Base-by-base conservation (phyloP, 2,888 invertebrate species). In the Therioaphis trifolii region DNA sequence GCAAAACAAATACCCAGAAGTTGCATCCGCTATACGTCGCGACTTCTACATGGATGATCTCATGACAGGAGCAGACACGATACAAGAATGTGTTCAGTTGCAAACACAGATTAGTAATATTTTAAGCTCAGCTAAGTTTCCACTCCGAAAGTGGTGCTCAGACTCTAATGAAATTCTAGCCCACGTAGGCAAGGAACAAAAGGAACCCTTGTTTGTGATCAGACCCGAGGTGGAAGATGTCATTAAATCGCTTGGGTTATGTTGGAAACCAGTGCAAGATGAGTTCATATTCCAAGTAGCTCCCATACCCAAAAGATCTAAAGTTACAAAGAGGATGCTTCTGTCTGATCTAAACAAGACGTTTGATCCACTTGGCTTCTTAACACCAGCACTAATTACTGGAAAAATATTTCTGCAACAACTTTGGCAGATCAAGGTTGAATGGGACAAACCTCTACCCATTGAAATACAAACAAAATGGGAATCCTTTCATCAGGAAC, bases 401-500 rank as follows among this genome's bases (percentile, higher is more conserved):
- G 55, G 55, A 55, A 55, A 55, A n/a, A 55, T 55, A 55, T 55
- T 55, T 55, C n/a, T 55, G n/a, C 55, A n/a, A 9, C 55, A 55
- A 1, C n/a, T 21, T 4, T 55, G 55, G 46, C 46, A 46, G 46
- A 46, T 46, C 11, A 46, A 46, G 46, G 46, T 46, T 46, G 46
- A 46, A 46, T 46, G 46, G 46, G 46, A 46, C 11, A 46, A 9
- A 5, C 46, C 46, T 46, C 11, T 46, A 46, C 46, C 46, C 11
- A 46, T 46, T 5, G 46, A 46, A 9, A 46, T 46, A 5, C 46
- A 46, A 9, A 46, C 4, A 46, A 46, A 46, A 46, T 46, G 46
- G 46, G 46, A 46, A 46, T 46, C 11, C 4, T 46, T 46, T 9
- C 46, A 46, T 46, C 46, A 46, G 46, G 5, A 46, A 9, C 49